Conservation (phyloP, 2,113 vertebrate genomes). For the Protobothrops flavoviridis region DNA sequence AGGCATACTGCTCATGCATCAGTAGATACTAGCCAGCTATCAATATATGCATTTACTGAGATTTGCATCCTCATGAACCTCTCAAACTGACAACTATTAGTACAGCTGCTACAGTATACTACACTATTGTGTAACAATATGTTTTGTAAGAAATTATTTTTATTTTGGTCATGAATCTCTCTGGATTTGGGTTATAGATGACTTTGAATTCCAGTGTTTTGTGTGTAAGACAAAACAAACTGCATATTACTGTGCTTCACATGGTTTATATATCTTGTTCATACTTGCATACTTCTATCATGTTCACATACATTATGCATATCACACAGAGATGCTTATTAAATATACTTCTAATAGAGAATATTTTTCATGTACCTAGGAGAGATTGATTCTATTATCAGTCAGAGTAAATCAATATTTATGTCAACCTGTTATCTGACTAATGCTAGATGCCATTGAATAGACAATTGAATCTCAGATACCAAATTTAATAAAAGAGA, state of each 20-base stretch:
- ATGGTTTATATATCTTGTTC: not conserved
- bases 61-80: not conserved
- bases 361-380: constrained; percentile 52
- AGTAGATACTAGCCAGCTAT: not conserved
- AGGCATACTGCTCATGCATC: not conserved
- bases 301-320: constrained; percentile 40
- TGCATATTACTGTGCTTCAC: not conserved
- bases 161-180: not conserved
- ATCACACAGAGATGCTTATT: constrained; percentile 35
- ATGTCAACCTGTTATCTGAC: constrained; percentile 46
- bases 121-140: not conserved
- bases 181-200: not conserved
- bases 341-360: constrained; percentile 47
- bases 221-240: not conserved
- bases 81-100: not conserved
- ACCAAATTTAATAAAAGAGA: constrained; percentile 30
- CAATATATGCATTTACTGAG: not conserved
- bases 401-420: constrained; percentile 50
- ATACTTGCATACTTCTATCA: not conserved
- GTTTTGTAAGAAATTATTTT: not conserved
- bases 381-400: constrained; percentile 62
- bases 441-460: constrained; percentile 61
- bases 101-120: not conserved
- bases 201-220: not conserved
- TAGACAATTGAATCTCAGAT: constrained; percentile 31